Conservation (phyloP, 2,797 vertebrate species). For the Spinus pinus region DNA sequence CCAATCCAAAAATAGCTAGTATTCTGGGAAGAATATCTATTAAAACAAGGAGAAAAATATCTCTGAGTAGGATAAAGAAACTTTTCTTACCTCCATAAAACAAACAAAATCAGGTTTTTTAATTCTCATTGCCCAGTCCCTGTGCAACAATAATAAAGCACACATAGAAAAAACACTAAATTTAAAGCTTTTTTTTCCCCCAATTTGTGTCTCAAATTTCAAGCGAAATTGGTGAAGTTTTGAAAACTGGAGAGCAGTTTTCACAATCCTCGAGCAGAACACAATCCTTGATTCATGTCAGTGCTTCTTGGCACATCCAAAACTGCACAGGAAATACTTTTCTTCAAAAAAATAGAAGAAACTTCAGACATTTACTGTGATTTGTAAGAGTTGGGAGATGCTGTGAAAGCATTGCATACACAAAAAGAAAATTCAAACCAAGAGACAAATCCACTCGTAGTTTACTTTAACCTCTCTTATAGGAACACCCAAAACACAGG, state of each 20-base stretch:
- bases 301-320: background rate
- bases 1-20: slow-evolving; percentile 82
- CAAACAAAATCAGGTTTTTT: background rate
- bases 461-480: background rate
- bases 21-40: slow-evolving; percentile 49
- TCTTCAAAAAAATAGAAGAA: background rate
- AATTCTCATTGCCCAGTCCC: background rate
- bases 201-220: background rate
- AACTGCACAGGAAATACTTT: background rate
- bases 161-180: background rate
- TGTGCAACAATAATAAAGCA: background rate
- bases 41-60: background rate
- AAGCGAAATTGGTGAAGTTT: background rate
- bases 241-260: background rate
- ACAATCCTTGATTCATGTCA: background rate
- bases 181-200: background rate
- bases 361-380: background rate
- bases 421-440: background rate
- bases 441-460: background rate
- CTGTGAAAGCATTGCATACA: background rate
- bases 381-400: background rate
- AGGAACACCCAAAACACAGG: background rate
- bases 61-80: background rate
- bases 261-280: background rate
- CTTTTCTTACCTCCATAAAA: background rate